A percentile compares a stretch with the other conserved stretches of the same genome.
Evolutionary conservation across 2,797 vertebrate species (phyloP).

Genomic region (Argya squamiceps): DNA sequence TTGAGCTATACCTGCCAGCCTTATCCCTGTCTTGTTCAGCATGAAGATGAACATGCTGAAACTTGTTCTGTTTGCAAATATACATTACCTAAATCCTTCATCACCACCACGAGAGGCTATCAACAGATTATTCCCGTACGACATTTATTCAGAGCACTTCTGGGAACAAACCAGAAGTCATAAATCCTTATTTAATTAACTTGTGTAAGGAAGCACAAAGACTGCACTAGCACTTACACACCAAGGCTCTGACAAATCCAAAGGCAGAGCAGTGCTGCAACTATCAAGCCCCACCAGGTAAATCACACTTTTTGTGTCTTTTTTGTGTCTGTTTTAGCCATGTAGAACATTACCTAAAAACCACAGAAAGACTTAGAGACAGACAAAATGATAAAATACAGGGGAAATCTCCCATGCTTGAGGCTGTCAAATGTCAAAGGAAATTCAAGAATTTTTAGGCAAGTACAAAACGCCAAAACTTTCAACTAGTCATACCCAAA

Average conservation of each 20-base stretch:
- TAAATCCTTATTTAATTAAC: neutral
- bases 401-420: neutral
- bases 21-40: neutral
- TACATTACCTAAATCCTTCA: neutral
- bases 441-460: neutral
- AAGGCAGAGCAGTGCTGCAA: neutral
- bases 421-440: neutral
- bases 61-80: constrained; percentile 50
- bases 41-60: constrained; percentile 2
- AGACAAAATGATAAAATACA: neutral
- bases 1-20: neutral
- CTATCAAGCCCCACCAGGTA: neutral
- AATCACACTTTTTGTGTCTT: neutral
- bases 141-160: neutral
- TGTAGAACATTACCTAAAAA: neutral
- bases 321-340: neutral
- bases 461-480: neutral
- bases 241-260: neutral
- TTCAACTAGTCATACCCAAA: neutral
- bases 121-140: neutral
- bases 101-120: neutral
- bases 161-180: neutral
- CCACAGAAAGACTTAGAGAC: neutral
- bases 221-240: neutral
- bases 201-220: neutral